These are phyloP conservation scores for Liasis olivaceus DNA, from an alignment of 2,797 vertebrate species.

Conservation along the genomic window DNA sequence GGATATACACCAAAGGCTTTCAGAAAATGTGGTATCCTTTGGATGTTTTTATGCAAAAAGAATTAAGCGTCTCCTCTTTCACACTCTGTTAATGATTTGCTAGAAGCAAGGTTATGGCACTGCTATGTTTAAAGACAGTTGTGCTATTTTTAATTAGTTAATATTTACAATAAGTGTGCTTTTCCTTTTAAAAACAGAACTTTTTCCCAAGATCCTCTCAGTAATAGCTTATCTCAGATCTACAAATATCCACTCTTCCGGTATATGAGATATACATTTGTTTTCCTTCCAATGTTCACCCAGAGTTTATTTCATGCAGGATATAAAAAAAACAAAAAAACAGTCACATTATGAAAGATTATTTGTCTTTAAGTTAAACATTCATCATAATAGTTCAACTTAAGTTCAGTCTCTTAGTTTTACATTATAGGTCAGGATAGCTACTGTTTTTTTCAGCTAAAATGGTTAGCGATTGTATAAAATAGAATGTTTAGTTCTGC, in stretches of 20 bases:
- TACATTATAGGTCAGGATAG: constrained; percentile 43
- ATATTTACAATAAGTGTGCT: constrained; percentile 50
- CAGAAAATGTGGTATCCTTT: neutral
- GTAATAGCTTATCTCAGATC: constrained; percentile 62
- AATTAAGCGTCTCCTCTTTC: neutral
- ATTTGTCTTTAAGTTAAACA: constrained; percentile 44
- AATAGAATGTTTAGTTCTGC: neutral
- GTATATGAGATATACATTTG: constrained; percentile 65
- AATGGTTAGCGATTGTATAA: neutral
- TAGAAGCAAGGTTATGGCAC: constrained; percentile 28
- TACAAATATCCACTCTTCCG: constrained; percentile 69
- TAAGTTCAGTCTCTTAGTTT: constrained; percentile 60
- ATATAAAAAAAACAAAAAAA: constrained; percentile 59
- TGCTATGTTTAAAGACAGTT: constrained; percentile 41
- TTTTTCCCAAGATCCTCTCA: constrained; percentile 56
- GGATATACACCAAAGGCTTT: neutral
- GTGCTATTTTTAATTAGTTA: constrained; percentile 66
- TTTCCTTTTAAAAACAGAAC: constrained; percentile 41
- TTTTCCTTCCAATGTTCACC: constrained; percentile 61
- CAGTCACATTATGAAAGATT: constrained; percentile 53
- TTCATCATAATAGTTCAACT: constrained; percentile 67
- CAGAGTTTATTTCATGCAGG: constrained; percentile 70
- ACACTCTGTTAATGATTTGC: constrained; percentile 30
- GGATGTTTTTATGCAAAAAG: constrained; percentile 15
- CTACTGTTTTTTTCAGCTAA: constrained; percentile 55